Conservation (phyloP, 2,113 vertebrate species). For the Riparia riparia region DNA sequence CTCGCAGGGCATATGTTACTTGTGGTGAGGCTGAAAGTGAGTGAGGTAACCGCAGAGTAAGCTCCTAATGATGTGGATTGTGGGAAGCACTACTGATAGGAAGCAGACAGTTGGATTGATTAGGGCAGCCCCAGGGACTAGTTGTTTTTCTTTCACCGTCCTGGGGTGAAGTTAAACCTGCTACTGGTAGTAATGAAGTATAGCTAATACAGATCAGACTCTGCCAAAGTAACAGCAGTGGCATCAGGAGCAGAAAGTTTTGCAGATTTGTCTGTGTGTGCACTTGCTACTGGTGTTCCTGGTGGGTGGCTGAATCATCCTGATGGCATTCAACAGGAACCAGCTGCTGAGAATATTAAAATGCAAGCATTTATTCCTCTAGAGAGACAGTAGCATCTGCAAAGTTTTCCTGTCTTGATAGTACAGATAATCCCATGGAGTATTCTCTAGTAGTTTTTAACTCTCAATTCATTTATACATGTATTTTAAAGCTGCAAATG, state of each 20-base stretch:
- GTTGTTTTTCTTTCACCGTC: not conserved
- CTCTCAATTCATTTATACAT: conserved; percentile 73
- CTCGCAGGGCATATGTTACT: not conserved
- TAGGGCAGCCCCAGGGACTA: not conserved
- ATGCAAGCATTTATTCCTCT: conserved; percentile 86
- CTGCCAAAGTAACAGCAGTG: conserved; percentile 57
- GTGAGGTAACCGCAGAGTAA: conserved; percentile 18
- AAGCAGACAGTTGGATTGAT: conserved; percentile 12
- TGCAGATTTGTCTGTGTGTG: conserved; percentile 73
- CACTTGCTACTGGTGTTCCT: conserved; percentile 83
- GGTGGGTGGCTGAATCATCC: conserved; percentile 88
- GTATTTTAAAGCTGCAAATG: conserved; percentile 45
- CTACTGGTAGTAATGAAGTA: conserved; percentile 48
- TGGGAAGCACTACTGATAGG: conserved; percentile 1
- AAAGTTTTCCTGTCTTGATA: conserved; percentile 84
- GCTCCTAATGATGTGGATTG: conserved; percentile 27
- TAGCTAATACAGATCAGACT: conserved; percentile 53
- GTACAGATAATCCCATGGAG: conserved; percentile 83
- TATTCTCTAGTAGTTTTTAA: conserved; percentile 80
- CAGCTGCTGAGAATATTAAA: conserved; percentile 89
- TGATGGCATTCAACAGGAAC: conserved; percentile 87
- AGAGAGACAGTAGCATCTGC: conserved; percentile 88
- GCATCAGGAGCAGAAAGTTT: conserved; percentile 75
- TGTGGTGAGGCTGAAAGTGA: conserved; percentile 8
- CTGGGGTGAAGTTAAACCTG: conserved; percentile 40